These are phyloP conservation scores for Corydoras sp. DNA, from an alignment of 2,113 vertebrate genomes.

Conservation along the genomic window DNA sequence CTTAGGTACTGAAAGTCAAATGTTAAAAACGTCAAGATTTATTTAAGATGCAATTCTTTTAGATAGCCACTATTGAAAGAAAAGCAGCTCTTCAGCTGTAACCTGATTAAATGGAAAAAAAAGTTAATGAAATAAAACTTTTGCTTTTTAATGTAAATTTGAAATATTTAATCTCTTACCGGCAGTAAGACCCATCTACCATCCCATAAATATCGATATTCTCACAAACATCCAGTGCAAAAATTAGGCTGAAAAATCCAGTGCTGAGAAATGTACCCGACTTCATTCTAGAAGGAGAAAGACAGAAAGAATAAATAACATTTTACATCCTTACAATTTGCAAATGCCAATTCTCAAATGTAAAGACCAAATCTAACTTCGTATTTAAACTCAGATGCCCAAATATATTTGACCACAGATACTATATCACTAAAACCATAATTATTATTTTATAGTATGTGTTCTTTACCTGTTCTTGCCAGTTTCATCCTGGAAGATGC, in stretches of 20 bases:
- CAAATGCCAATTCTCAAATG: no score
- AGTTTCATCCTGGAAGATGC: constrained; percentile 85
- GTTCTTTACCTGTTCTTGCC: constrained; percentile 86
- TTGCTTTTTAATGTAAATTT: neutral
- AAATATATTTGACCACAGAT: neutral
- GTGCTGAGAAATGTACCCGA: constrained; percentile 93
- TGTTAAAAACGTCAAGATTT: no score
- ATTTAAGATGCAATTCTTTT: no score
- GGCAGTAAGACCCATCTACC: constrained; percentile 85
- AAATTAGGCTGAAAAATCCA: constrained; percentile 92
- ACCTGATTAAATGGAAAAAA: no score
- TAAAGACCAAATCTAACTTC: no score
- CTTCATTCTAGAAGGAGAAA: constrained; percentile 70
- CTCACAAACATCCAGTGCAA: constrained; percentile 85
- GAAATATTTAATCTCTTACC: constrained; percentile 56
- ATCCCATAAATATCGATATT: constrained; percentile 83
- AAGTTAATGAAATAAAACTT: no score
- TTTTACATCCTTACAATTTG: no score
- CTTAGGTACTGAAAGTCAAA: no score
- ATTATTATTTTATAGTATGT: no score
- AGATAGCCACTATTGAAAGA: no score
- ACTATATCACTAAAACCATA: neutral
- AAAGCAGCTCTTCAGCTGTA: no score
- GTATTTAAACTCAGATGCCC: no score
- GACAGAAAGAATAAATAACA: neutral